Conservation (phyloP, 1,140 invertebrate species). For the Goniozus legneri region DNA sequence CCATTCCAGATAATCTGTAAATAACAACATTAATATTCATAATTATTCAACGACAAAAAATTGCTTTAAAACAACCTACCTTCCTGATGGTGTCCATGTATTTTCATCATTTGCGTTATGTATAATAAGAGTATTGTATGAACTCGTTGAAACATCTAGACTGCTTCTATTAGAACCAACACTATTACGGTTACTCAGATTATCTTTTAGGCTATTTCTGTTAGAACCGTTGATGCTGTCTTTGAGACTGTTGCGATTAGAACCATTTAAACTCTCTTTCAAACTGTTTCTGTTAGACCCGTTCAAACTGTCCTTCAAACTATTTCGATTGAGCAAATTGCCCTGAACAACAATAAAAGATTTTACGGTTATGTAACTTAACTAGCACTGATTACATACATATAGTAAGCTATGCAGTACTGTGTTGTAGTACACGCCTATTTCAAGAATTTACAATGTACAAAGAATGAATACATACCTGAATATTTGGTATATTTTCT, state of each 20-base stretch:
- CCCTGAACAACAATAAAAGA: constrained; percentile 27
- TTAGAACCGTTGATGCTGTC: constrained; percentile 66
- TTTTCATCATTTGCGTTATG: constrained; percentile 68
- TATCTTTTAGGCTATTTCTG: constrained; percentile 53
- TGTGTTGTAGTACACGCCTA: no score
- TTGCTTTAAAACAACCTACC: constrained; percentile 38
- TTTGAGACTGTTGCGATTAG: constrained; percentile 68
- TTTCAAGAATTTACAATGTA: no score
- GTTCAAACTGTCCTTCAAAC: constrained; percentile 54
- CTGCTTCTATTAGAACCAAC: constrained; percentile 68
- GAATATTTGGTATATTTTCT: constrained; percentile 55
- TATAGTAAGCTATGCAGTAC: no score
- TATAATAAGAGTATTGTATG: constrained; percentile 78
- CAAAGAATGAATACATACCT: no score
- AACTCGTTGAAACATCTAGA: constrained; percentile 70
- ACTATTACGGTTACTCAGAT: constrained; percentile 49
- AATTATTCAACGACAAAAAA: neutral
- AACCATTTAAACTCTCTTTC: constrained; percentile 56
- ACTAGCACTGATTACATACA: no score
- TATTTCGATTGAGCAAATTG: constrained; percentile 49
- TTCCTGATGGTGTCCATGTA: constrained; percentile 60
- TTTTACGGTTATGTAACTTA: neutral
- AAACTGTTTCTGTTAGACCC: constrained; percentile 66
- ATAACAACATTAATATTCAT: constrained; percentile 7
- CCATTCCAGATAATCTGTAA: constrained; percentile 42